Evolutionary conservation across 2,888 invertebrate genomes (phyloP).

Genomic region (Stenchaetothrips biformis): DNA sequence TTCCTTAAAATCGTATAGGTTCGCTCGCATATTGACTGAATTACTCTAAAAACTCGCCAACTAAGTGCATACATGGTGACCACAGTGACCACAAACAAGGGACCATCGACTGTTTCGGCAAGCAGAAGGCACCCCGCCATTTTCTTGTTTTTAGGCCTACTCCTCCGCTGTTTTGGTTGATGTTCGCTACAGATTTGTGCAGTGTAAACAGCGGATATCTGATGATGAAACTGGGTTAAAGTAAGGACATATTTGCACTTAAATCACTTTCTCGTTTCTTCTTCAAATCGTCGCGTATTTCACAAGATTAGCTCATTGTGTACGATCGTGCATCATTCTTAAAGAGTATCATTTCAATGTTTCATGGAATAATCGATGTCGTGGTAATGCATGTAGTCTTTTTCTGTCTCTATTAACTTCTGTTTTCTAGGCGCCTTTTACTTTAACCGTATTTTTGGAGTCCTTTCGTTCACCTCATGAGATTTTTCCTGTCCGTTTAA

Average conservation of each 20-base stretch:
- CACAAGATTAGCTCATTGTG: background rate
- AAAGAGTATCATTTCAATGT: background rate
- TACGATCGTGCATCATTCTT: background rate
- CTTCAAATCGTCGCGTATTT: background rate
- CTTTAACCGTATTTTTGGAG: background rate
- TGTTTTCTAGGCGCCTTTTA: background rate
- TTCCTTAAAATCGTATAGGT: too few species aligned
- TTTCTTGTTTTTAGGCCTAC: slow-evolving; percentile 23
- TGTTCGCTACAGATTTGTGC: background rate
- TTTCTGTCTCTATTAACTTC: background rate
- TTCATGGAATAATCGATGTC: background rate
- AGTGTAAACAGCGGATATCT: background rate
- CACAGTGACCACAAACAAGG: too few species aligned
- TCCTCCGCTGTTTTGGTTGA: background rate
- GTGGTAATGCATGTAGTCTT: background rate
- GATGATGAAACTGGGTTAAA: background rate
- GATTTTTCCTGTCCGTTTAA: background rate
- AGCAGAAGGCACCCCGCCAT: slow-evolving; percentile 23
- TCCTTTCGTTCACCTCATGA: background rate
- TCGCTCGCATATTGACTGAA: too few species aligned
- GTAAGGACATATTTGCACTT: background rate
- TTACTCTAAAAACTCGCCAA: too few species aligned
- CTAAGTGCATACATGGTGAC: too few species aligned
- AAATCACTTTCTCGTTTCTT: background rate
- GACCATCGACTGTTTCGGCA: slow-evolving; percentile 3